Evolutionary conservation across 2,888 invertebrate genomes (phyloP).

Genomic region (Craniophora ligustri): DNA sequence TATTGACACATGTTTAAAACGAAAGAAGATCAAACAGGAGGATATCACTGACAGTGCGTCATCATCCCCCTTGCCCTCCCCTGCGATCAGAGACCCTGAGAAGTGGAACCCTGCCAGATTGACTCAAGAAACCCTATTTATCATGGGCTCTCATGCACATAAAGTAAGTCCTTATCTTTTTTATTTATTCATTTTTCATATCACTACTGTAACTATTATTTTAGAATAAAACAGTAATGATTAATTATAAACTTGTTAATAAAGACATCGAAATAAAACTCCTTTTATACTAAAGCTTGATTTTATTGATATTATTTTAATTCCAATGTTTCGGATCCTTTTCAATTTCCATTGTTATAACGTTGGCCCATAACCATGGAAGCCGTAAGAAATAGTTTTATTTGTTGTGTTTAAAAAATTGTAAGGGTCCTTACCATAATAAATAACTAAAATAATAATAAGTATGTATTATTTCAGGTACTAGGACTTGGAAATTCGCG

Average conservation of each 20-base stretch:
- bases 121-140: conserved; percentile 92
- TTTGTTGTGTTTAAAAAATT: too few relatives aligned
- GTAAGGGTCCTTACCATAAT: too few relatives aligned
- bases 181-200: not conserved
- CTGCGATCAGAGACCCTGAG: conserved; percentile 88
- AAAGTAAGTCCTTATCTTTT: conserved; percentile 75
- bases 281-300: too few relatives aligned
- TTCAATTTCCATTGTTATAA: too few relatives aligned
- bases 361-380: too few relatives aligned
- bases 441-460: not conserved
- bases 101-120: conserved; percentile 93
- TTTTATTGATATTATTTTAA: too few relatives aligned
- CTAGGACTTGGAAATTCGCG: conserved; percentile 93
- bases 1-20: conserved; percentile 77
- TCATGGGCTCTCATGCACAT: conserved; percentile 93
- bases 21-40: conserved; percentile 81
- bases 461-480: conserved; percentile 79
- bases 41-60: conserved; percentile 73
- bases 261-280: too few relatives aligned
- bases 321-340: too few relatives aligned
- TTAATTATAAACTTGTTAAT: too few relatives aligned
- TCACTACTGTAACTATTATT: too few relatives aligned
- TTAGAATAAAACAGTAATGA: too few relatives aligned
- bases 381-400: too few relatives aligned
- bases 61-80: conserved; percentile 77